These are phyloP conservation scores for Ailurus styani DNA, from an alignment of 2,113 vertebrate genomes.

Conservation along the genomic window DNA sequence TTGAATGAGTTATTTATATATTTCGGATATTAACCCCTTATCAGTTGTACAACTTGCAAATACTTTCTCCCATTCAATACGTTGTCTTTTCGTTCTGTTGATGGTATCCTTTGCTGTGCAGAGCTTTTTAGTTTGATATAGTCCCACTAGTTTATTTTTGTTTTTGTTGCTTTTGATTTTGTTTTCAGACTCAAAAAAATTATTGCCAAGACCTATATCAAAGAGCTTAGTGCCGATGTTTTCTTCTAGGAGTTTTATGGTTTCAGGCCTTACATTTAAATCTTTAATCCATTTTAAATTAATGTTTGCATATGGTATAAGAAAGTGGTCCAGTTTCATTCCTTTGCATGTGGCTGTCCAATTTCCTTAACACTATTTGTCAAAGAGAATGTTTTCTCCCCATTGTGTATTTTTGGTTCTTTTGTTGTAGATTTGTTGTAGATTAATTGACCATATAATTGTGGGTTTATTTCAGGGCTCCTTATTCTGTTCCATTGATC, in stretches of 20 bases:
- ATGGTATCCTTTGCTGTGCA: neutral
- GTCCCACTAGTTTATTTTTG: neutral
- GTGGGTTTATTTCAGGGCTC: neutral
- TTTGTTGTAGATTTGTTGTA: neutral
- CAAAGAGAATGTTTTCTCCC: neutral
- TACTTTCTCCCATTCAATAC: neutral
- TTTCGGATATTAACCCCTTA: neutral
- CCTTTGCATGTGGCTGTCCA: neutral
- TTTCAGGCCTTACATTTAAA: neutral
- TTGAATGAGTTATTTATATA: neutral
- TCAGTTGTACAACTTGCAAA: neutral
- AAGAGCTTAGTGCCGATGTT: neutral
- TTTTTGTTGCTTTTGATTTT: neutral
- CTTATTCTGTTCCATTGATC: neutral
- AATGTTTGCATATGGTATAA: neutral
- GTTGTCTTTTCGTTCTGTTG: neutral
- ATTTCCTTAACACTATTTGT: neutral
- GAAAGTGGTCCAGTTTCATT: neutral
- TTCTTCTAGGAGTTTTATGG: neutral
- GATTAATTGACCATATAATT: neutral
- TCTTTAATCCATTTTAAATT: neutral
- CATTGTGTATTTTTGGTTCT: neutral
- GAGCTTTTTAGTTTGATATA: neutral
- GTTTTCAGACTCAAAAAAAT: neutral
- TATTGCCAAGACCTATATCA: neutral